Base-by-base conservation (phyloP, 2,888 invertebrate species). In the Apodemia zela region DNA sequence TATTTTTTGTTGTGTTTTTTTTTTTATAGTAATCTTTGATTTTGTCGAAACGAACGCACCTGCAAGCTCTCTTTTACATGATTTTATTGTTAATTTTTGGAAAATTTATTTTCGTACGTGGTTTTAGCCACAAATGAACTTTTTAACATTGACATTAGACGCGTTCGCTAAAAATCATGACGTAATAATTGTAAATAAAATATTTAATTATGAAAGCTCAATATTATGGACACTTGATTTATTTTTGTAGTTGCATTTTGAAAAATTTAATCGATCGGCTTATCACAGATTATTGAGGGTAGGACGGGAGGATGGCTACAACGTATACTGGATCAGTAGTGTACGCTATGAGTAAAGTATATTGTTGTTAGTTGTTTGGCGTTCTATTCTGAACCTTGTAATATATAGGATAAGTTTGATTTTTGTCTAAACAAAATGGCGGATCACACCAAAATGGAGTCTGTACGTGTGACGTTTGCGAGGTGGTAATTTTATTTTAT, bases 391-490 rank as follows among this genome's bases (percentile, higher is more conserved):
- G 75, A 76, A 73, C 73, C 84, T 84, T 85, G 84, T 80, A 79
- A 84, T 84, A 85, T 85, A 83, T 81, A 42, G 60, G 25, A 69
- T 83, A 83, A 82, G 83, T 66, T 81, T 78, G 65, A 74, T 79
- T 80, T 79, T 67, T 65, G 64, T 63, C 65, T 60, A 35, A 51
- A 63, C 66, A 65, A 68, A 29, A 63, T 63, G 64, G 64, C 64
- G 67, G 58, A 58, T 57, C 8, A 60, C 38, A 42, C 21, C 51
- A 59, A 47, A 63, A 49, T 61, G 59, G 51, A 51, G 18, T 51
- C 51, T 21, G 61, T 61, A 21, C 61, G 61, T 61, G 54, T 47
- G 63, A 59, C 45, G 33, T 33, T 64, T 65, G 25, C 18, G 18
- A 35, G 47, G 38, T 62, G 42, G 38, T 54, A 38, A 21, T 29